Percentiles rank a stretch among this genome's conserved stretches.
Conservation (phyloP, 2,888 invertebrate genomes). For the Tanytarsus gracilentus region DNA sequence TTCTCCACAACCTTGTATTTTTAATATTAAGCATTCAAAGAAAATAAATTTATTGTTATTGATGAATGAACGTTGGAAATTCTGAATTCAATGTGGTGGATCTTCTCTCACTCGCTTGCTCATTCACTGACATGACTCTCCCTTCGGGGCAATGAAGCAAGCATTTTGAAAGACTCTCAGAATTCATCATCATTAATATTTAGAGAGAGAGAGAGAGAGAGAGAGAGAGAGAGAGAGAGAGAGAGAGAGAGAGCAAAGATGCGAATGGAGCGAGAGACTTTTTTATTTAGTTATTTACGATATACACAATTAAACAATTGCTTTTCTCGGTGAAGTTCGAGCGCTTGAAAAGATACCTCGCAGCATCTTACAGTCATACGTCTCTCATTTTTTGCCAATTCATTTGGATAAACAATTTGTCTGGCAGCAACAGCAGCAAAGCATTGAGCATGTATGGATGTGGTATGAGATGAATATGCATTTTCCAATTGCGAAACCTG, state of each 20-base stretch:
- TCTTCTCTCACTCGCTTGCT: too few relatives aligned
- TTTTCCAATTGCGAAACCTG: slow-evolving; percentile 7
- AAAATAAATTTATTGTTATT: slow-evolving; percentile 8
- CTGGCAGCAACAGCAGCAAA: slow-evolving; percentile 4
- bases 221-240: neutral
- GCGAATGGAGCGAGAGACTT: neutral
- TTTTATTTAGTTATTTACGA: slow-evolving; percentile 19
- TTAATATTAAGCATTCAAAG: too few relatives aligned
- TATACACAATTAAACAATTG: slow-evolving; percentile 29
- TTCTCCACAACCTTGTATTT: too few relatives aligned
- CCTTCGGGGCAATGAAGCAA: slow-evolving; percentile 7
- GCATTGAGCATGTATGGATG: neutral
- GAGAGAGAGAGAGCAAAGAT: neutral
- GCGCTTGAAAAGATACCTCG: slow-evolving; percentile 13
- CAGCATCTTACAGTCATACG: slow-evolving; percentile 23
- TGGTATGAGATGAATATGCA: neutral
- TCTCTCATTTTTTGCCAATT: slow-evolving; percentile 14
- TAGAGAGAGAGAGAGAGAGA: neutral
- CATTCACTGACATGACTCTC: slow-evolving; percentile 8
- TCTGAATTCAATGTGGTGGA: too few relatives aligned
- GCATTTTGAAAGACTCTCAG: slow-evolving; percentile 16
- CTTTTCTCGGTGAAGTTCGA: slow-evolving; percentile 13
- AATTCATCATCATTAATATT: slow-evolving; percentile 29
- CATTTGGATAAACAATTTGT: slow-evolving; percentile 20
- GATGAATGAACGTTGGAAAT: slow-evolving; percentile 26